These are phyloP conservation scores for Diuraphis noxia DNA, from an alignment of 1,140 invertebrate genomes.

Conservation along the genomic window DNA sequence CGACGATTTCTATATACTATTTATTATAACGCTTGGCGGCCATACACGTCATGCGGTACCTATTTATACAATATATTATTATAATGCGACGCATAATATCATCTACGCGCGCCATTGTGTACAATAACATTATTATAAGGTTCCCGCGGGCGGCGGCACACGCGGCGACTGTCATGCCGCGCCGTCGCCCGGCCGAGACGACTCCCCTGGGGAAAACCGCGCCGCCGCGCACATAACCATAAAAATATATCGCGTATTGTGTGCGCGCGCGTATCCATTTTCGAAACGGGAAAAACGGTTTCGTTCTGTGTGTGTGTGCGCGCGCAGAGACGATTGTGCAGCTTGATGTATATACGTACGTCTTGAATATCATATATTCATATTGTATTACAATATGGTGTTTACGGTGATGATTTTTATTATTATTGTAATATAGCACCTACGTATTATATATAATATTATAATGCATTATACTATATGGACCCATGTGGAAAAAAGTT, in stretches of 20 bases:
- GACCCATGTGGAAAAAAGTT: neutral
- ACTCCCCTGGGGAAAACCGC: slow-evolving; percentile 49
- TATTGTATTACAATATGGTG: neutral
- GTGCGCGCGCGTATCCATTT: neutral
- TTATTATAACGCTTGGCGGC: neutral
- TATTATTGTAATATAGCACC: neutral
- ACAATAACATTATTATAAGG: neutral
- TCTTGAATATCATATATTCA: neutral
- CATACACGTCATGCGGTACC: neutral
- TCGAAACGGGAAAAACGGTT: slow-evolving; percentile 43
- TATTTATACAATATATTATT: neutral
- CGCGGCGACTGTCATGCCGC: neutral
- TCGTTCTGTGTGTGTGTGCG: neutral
- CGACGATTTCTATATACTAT: slow-evolving; percentile 13
- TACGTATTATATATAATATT: neutral
- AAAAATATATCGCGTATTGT: neutral
- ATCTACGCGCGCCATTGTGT: slow-evolving; percentile 26
- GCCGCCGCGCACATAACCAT: neutral
- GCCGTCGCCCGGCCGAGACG: neutral
- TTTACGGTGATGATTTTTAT: neutral
- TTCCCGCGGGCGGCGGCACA: slow-evolving; percentile 24
- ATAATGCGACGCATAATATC: neutral
- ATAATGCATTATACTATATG: neutral
- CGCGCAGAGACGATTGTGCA: neutral
- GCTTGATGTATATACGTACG: neutral